A percentile compares a stretch with the other conserved stretches of the same genome.
Evolutionary conservation across 2,113 vertebrate genomes (phyloP).

Genomic region (Cottus gobio): DNA sequence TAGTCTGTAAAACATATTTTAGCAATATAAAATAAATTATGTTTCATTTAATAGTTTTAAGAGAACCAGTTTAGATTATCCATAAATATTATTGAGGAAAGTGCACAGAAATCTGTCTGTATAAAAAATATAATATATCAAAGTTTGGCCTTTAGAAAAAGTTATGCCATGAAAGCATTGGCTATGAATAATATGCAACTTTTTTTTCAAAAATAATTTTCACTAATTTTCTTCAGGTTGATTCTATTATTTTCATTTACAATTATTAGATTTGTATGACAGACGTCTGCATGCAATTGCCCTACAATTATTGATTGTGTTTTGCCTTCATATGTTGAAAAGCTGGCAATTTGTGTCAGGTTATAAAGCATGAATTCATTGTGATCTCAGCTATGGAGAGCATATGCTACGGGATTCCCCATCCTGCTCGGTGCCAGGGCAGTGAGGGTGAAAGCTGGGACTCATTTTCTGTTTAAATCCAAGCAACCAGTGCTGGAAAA

Average conservation of each 20-base stretch:
- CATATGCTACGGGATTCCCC: constrained; percentile 69
- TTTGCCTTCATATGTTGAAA: constrained; percentile 4
- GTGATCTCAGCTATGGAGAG: constrained; percentile 62
- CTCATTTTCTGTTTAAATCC: constrained; percentile 46
- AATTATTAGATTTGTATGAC: not conserved
- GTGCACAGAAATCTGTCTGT: not conserved
- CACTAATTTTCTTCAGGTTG: not conserved
- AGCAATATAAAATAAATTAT: not conserved
- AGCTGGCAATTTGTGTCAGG: constrained; percentile 33
- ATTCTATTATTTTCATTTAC: constrained; percentile 1
- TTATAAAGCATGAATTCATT: constrained; percentile 58
- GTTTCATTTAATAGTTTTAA: constrained; percentile 13
- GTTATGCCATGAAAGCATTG: not conserved
- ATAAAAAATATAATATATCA: not conserved
- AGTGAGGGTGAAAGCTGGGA: constrained; percentile 45
- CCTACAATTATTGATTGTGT: constrained; percentile 2
- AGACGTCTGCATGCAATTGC: not conserved
- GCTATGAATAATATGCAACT: not conserved
- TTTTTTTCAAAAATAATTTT: not conserved
- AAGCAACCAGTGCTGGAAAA: constrained; percentile 45
- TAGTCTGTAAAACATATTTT: not conserved
- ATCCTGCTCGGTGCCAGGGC: constrained; percentile 51
- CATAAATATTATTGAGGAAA: not conserved
- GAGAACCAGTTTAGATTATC: not conserved
- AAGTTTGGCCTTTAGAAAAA: constrained; percentile 6